Evolutionary conservation across 2,888 invertebrate species (phyloP), one percentile per base, ranked within the genome.

Genomic region (Laspeyria flexula): DNA sequence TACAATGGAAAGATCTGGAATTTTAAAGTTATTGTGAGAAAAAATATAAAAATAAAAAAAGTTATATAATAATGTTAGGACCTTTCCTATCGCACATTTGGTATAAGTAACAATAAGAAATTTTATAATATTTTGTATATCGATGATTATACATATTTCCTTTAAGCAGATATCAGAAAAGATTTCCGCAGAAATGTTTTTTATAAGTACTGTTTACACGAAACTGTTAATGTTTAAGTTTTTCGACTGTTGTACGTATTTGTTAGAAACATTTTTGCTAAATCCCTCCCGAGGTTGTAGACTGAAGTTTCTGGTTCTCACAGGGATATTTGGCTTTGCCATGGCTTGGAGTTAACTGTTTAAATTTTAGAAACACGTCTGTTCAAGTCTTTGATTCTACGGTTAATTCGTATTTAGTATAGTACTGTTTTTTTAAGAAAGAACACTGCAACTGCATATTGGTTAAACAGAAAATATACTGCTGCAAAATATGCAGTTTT

Each of bases 141-240:
- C 53, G 60, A 73, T 64, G 54, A 70, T 76, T 77, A 73, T 79
- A 81, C 77, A 79, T 78, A 79, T 78, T 76, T 74, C 62, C 65
- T 63, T 57, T 70, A 64, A 64, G 64, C 72, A 64, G 72, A 78
- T 79, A 79, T 79, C 79, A 79, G 77, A 75, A 81, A 83, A 78
- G 78, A 81, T 83, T 83, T 81, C 75, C 61, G 71, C 67, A 70
- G 66, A 76, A 75, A 73, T 77, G 72, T 81, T 77, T 77, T 75
- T 77, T 59, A 58, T 60, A 54, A 76, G 64, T 60, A 65, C 74
- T 63, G 65, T 62, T 53, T 66, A 52, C 58, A 61, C 55, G 42
- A 60, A 65, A 61, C 51, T 69, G 65, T 65, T 70, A 52, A 57
- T 57, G 47, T 60, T 73, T 69, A 64, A 61, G 60, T 58, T 57